These are phyloP conservation scores for Lucifuga dentata DNA, from an alignment of 2,113 vertebrate species.

Conservation along the genomic window DNA sequence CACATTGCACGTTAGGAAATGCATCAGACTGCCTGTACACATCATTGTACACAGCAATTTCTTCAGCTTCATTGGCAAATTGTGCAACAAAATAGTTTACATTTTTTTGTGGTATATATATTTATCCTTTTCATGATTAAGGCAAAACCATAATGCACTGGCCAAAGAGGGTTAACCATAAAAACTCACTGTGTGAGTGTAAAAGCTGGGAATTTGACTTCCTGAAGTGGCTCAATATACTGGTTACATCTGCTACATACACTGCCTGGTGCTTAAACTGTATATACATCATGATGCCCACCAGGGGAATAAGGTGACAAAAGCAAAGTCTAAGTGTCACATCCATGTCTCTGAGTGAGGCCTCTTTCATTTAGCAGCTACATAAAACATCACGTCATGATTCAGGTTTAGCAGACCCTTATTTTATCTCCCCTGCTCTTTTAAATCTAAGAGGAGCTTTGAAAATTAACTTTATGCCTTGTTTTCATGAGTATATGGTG, in stretches of 20 bases:
- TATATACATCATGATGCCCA: constrained; percentile 67
- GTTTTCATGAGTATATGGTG: no score
- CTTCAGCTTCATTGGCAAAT: constrained; percentile 79
- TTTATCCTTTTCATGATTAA: constrained; percentile 72
- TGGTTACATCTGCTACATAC: constrained; percentile 78
- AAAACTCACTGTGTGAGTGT: constrained; percentile 59
- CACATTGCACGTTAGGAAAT: constrained; percentile 81
- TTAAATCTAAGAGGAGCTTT: not conserved
- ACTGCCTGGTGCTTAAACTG: constrained; percentile 63
- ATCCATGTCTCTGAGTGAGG: not conserved
- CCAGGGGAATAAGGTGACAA: constrained; percentile 63
- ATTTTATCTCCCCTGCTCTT: no score
- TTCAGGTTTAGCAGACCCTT: constrained; percentile 10
- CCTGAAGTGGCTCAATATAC: constrained; percentile 71
- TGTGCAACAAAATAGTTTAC: constrained; percentile 80
- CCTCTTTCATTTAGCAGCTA: constrained; percentile 35
- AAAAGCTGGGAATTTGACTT: constrained; percentile 64
- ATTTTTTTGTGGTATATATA: constrained; percentile 67
- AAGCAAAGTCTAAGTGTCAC: constrained; percentile 40
- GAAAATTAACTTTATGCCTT: not conserved
- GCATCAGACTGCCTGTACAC: constrained; percentile 80
- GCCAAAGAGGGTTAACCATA: constrained; percentile 64
- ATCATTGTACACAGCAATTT: constrained; percentile 75
- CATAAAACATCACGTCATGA: constrained; percentile 53
- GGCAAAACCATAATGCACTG: constrained; percentile 78